Base-by-base conservation (phyloP, 2,888 invertebrate genomes). In the Camponotus fellah region DNA sequence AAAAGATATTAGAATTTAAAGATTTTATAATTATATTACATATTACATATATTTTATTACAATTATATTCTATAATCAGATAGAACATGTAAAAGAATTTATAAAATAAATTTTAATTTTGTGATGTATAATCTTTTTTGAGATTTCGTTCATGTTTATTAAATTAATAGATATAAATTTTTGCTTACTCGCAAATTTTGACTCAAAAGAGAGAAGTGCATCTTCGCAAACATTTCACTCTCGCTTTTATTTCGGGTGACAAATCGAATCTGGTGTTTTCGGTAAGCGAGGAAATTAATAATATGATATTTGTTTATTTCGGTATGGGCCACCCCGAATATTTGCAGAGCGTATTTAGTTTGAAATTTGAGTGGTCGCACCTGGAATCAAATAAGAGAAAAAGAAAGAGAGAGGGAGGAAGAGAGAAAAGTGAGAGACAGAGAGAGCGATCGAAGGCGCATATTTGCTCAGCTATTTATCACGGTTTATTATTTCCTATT, bases 401-500 rank as follows among this genome's bases (percentile, higher is more conserved):
- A 68, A 83, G 40, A 37, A 56, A 62, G 10, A 46, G 71, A 76
- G 69, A 82, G 46, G 32, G 65, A 76, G 14, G 10, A 49, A 62
- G 58, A 82, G 85, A 26, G 26, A 26, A 26, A 26, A 26, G 26
- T 26, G 62, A 76, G 26, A 26, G 26, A 26, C 2, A 26, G 14
- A 14, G 49, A 62, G 58, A 85, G 81, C 87, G 89, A 92, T 93
- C 89, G 92, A 40, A 53, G 91, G 88, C 92, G 49, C 74, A 88
- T 94, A 93, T 94, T 94, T 94, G 94, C 93, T 91, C 86, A 93
- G 94, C 94, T 94, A 95, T 95, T 95, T 95, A 95, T 95, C 95
- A 95, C 93, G 95, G 94, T 94, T 94, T 95, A 95, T 95, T 95
- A 95, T 94, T 94, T 93, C 94, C 92, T 91, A 95, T 95, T 95